Base-by-base conservation (phyloP, 2,797 vertebrate genomes). In the Ataeniobius toweri region DNA sequence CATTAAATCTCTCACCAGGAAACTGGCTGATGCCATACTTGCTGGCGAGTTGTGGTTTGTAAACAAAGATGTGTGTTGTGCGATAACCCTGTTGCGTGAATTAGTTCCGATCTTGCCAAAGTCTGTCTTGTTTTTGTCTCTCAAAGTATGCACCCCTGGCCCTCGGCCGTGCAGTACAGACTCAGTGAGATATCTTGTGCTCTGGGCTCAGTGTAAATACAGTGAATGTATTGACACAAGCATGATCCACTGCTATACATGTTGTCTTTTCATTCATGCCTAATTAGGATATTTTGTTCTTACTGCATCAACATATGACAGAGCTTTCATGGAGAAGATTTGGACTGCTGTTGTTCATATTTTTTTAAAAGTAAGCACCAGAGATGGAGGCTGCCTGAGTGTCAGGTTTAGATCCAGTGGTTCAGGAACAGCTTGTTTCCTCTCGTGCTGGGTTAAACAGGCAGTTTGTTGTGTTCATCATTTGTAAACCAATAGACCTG, bases 401-500 rank as follows among this genome's bases (percentile, higher is more conserved):
- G 76, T 71, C 77, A 63, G 44, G 75, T 71, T 87, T 85, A 82
- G 77, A 88, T 88, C 78, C 83, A 89, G 75, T 12, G 2, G 74
- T 76, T 81, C 84, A 85, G 80, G 84, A 86, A 83, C 74, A 84
- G 84, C 80, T 72, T 51, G 61, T 74, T 74, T 83, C 78, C 61
- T n/a, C 63, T 79, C 77, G 80, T 71, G 84, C 85, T 80, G 78
- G 71, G 63, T 73, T 2, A 24, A 89, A 93, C 92, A 92, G 83
- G 76, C 83, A 76, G 56, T 75, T 87, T 86, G 90, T 94, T 91
- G 88, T 93, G 78, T 82, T 88, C 83, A 72, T 67, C 9, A 63
- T 86, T 87, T 82, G 75, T 86, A 86, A 84, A 79, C 82, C 76
- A 72, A 89, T 84, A 71, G 76, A 73, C 73, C 46, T 73, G 36